These are phyloP conservation scores for Gavialis gangeticus DNA, from an alignment of 2,113 vertebrate genomes.

Conservation along the genomic window DNA sequence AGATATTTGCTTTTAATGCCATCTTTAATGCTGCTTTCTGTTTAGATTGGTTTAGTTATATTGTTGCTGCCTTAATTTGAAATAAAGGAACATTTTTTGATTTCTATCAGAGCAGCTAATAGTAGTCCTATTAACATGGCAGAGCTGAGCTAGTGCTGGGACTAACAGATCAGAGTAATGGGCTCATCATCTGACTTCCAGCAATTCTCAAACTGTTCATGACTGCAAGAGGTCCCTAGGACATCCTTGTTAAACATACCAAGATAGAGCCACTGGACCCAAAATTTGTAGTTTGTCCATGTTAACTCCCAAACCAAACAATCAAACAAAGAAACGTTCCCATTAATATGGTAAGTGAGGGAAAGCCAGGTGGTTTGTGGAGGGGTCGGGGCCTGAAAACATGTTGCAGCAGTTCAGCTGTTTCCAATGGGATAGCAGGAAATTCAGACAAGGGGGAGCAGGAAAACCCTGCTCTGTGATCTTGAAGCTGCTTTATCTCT, in stretches of 20 bases:
- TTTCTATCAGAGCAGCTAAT: not conserved
- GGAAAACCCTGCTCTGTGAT: not conserved
- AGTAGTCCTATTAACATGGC: not conserved
- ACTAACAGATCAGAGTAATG: not conserved
- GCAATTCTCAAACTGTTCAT: not conserved
- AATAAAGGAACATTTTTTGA: not conserved
- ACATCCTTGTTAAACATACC: not conserved
- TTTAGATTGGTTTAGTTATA: not conserved
- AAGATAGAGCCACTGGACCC: not conserved
- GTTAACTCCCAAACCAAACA: not conserved
- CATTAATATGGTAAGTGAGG: not conserved
- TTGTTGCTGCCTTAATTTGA: not conserved
- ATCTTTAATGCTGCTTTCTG: not conserved
- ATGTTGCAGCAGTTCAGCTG: not conserved
- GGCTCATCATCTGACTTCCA: not conserved
- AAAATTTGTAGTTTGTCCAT: not conserved
- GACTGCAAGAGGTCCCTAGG: not conserved
- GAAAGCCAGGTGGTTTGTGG: not conserved
- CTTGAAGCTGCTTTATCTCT: not conserved
- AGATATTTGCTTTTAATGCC: not conserved
- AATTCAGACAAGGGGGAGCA: not conserved
- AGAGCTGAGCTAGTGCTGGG: not conserved
- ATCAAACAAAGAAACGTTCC: not conserved
- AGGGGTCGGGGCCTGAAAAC: too few relatives aligned
- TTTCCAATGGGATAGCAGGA: not conserved